Evolutionary conservation across 2,888 invertebrate species (phyloP).

Genomic region (Orchesellides sinensis): DNA sequence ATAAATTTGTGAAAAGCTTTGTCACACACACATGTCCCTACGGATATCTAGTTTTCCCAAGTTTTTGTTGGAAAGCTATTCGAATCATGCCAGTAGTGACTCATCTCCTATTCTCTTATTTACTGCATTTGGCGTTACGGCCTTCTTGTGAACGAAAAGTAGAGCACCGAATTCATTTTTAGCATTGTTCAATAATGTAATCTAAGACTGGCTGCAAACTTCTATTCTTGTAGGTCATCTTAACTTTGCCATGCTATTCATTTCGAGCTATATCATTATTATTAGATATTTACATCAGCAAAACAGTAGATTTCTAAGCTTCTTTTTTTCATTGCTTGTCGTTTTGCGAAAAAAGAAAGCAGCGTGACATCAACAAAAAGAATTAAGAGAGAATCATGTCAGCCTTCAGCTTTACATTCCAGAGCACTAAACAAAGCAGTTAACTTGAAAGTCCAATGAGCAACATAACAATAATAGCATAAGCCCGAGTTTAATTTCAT

Average conservation of each 20-base stretch:
- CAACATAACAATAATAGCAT: background rate
- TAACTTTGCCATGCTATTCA: too few relatives aligned
- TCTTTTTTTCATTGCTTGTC: background rate
- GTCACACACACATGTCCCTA: background rate
- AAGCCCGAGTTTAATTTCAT: slow-evolving; percentile 11
- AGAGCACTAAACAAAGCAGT: too few relatives aligned
- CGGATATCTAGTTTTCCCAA: background rate
- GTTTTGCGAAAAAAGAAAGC: background rate
- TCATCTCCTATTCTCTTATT: slow-evolving; percentile 10
- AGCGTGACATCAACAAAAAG: background rate
- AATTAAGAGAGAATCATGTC: background rate
- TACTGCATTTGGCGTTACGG: background rate
- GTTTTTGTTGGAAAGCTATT: background rate
- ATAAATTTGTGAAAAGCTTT: slow-evolving; percentile 24
- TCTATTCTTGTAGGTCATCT: background rate
- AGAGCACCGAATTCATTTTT: background rate
- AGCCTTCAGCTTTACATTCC: slow-evolving; percentile 2
- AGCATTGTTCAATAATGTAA: slow-evolving; percentile 14
- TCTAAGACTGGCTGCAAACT: too few relatives aligned
- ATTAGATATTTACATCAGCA: too few relatives aligned
- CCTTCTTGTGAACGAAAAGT: background rate
- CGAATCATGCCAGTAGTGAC: background rate
- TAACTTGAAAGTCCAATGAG: too few relatives aligned
- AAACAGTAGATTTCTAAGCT: too few relatives aligned
- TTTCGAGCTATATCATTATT: background rate